Conservation (phyloP, 2,888 invertebrate species). For the Micoletzkya japonica region DNA sequence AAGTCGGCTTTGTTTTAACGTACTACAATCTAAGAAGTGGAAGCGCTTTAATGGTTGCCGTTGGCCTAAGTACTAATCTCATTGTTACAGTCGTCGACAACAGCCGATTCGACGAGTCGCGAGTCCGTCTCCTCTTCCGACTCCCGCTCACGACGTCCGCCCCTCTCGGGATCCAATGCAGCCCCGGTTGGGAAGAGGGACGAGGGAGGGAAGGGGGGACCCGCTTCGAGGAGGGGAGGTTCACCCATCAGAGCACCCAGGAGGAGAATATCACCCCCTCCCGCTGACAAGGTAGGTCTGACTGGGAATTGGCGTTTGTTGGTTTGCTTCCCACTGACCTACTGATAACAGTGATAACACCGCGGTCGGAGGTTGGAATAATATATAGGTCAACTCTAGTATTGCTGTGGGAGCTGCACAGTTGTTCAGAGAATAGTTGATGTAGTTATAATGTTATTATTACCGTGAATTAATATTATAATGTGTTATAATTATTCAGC, state of each 20-base stretch:
- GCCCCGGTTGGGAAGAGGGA: not conserved
- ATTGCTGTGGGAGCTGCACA: too few species aligned
- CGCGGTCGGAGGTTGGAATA: too few species aligned
- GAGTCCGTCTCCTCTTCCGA: slow-evolving; percentile 6
- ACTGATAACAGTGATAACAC: too few species aligned
- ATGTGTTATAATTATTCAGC: not conserved
- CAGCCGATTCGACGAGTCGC: not conserved
- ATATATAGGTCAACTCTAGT: too few species aligned
- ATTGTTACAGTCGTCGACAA: not conserved
- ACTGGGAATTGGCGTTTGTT: not conserved
- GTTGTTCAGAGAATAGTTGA: too few species aligned
- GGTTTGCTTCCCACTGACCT: too few species aligned
- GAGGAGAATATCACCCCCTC: slow-evolving; percentile 45
- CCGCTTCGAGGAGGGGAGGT: slow-evolving; percentile 25
- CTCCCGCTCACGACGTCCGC: not conserved
- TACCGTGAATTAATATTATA: not conserved
- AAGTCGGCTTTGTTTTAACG: not conserved
- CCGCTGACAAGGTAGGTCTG: slow-evolving; percentile 28
- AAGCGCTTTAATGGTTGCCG: too few species aligned
- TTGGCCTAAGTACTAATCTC: too few species aligned
- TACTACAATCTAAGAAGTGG: not conserved
- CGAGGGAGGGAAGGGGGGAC: not conserved
- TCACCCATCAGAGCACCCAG: slow-evolving; percentile 27
- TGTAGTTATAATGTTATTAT: not conserved
- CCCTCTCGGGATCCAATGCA: not conserved